Conservation (phyloP, 2,888 invertebrate species). For the Agriopis aurantiaria region DNA sequence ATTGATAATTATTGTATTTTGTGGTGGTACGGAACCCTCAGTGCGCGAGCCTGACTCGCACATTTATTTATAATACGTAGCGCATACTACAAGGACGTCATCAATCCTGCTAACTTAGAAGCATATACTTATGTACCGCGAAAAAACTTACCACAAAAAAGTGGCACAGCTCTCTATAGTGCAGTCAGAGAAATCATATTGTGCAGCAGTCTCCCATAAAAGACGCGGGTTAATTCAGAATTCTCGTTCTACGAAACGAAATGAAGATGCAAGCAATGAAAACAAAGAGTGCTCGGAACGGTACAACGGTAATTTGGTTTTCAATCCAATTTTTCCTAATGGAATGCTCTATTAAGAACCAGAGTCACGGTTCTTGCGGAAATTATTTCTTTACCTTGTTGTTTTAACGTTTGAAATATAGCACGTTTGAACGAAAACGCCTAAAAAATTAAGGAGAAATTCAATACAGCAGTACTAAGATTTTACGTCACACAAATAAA, state of each 20-base stretch:
- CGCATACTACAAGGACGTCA: too few species aligned
- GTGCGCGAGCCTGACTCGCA: too few species aligned
- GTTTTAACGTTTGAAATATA: conserved; percentile 8
- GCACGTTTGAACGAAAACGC: background rate
- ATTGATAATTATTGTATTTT: too few species aligned
- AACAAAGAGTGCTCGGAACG: conserved; percentile 32
- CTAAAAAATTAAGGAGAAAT: background rate
- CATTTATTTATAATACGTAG: too few species aligned
- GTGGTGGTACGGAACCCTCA: too few species aligned
- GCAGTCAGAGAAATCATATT: conserved; percentile 9
- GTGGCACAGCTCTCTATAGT: background rate
- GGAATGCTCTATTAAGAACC: conserved; percentile 31
- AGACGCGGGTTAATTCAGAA: conserved; percentile 31
- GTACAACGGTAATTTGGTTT: conserved; percentile 41
- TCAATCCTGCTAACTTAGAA: too few species aligned
- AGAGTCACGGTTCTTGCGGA: conserved; percentile 30
- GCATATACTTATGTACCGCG: too few species aligned
- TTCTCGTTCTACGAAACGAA: conserved; percentile 35
- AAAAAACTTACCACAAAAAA: background rate
- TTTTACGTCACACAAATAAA: too few species aligned
- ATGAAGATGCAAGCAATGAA: conserved; percentile 43
- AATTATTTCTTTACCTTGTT: conserved; percentile 25
- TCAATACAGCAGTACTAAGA: background rate
- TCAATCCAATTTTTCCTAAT: conserved; percentile 38
- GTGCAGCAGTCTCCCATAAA: conserved; percentile 6